Conservation (phyloP, 2,888 invertebrate genomes). For the Abrostola triplasia region DNA sequence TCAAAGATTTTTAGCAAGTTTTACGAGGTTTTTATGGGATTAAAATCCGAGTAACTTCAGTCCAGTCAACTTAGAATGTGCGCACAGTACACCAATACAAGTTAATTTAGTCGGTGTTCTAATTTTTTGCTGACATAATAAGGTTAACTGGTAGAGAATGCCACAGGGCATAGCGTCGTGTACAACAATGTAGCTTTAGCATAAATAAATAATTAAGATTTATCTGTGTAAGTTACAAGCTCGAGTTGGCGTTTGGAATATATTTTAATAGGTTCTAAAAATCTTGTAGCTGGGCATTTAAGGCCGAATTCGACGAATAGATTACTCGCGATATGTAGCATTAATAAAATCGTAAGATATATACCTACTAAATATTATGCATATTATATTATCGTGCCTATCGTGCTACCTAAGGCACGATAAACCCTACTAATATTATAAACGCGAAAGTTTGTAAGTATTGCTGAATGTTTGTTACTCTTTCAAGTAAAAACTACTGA, state of each 20-base stretch:
- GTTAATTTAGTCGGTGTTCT: slow-evolving; percentile 1
- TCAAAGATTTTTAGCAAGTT: no score
- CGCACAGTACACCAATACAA: neutral
- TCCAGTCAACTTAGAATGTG: no score
- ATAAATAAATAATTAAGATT: slow-evolving; percentile 5
- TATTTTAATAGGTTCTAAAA: neutral
- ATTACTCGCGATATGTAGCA: neutral
- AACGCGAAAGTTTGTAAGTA: no score
- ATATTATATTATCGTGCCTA: no score
- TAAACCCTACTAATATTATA: no score
- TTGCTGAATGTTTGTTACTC: no score
- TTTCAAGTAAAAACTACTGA: no score
- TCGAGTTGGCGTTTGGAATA: neutral
- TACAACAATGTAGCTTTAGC: neutral
- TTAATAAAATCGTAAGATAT: neutral
- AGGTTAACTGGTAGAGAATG: slow-evolving; percentile 1
- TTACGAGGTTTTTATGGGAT: no score
- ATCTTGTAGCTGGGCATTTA: neutral
- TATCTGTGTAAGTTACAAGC: slow-evolving; percentile 2
- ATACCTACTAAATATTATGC: no score
- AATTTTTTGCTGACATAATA: slow-evolving; percentile 1
- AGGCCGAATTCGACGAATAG: slow-evolving; percentile 1
- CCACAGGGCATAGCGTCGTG: neutral
- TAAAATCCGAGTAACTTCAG: no score
- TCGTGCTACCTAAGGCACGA: no score